A percentile compares a stretch with the other conserved stretches of the same genome.
Evolutionary conservation across 2,113 vertebrate species (phyloP).

Genomic region (Ahaetulla prasina): DNA sequence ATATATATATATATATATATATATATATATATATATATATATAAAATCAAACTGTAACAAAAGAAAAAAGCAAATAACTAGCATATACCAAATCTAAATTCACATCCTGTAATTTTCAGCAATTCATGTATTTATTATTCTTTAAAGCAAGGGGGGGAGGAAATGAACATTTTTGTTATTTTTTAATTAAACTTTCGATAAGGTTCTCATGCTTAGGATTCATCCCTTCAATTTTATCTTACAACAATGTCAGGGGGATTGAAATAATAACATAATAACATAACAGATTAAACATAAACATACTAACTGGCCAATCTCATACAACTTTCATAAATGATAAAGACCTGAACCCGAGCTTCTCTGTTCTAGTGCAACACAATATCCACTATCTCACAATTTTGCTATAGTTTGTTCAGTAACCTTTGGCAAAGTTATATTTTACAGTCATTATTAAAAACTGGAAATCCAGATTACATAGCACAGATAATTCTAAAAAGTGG

Average conservation of each 20-base stretch:
- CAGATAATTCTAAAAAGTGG: background rate
- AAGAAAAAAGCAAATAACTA: background rate
- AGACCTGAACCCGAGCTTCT: background rate
- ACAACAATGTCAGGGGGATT: background rate
- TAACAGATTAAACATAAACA: background rate
- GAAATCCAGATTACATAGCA: background rate
- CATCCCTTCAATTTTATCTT: background rate
- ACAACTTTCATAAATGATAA: background rate
- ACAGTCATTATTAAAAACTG: background rate
- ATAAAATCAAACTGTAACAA: background rate
- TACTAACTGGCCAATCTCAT: background rate
- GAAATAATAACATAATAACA: background rate
- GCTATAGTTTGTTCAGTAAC: background rate
- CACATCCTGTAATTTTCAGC: background rate
- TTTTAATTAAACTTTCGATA: background rate
- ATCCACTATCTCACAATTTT: background rate
- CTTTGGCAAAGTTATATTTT: background rate
- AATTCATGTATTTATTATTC: background rate
- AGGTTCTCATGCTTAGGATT: background rate
- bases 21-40: too few relatives aligned
- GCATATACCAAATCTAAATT: background rate
- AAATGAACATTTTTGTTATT: background rate
- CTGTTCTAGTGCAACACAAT: background rate
- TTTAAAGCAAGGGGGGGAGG: background rate
- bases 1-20: too few relatives aligned